Evolutionary conservation across 2,797 vertebrate species (phyloP), one percentile per base, ranked within the genome.

Genomic region (Valencia hispanica): DNA sequence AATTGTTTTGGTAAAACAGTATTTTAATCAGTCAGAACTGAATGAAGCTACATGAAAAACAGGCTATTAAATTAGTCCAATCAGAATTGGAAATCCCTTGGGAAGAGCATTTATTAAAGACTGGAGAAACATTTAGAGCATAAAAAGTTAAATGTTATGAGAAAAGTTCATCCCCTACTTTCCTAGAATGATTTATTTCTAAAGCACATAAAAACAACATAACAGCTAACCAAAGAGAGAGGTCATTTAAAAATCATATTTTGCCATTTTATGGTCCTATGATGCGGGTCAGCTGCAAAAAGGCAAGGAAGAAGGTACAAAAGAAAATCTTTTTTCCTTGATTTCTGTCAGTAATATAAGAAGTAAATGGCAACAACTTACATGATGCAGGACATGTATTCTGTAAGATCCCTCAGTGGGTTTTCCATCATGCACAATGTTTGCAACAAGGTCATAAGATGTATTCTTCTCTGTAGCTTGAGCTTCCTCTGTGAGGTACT

Each of bases 381-480:
- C 98, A 0, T 99, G 98, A 91, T 99, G 98, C 61, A 99, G 94
- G 75, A 99, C 97, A 0, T 99, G 98, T 86, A 99, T 98, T 80
- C 98, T 95, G 93, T 99, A 99, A 0, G 98, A 96, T 74, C 98
- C 98, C 81, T 99, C 98, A 0, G 96, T 89, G 0, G 98, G 98
- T 68, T 99, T 99, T 80, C 98, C 98, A 1, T 99, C 98, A 18
- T 99, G 98, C 72, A 99, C 98, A 0, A 99, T 94, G 73, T 99
- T 99, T 79, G 98, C 98, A 0, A 99, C 94, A 4, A 99, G 97
- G 88, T 99, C 97, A 0, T 99, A 99, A 4, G 97, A 98, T 3
- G 98, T 99, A 88, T 96, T 92, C 86, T 96, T 93, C 89, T 99
- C 97, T 0, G 96, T 94, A 0, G 85, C 94, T 82, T 99, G 98